Conservation (phyloP, 2,888 invertebrate species). For the Scaptomyza cyrtandrae region DNA sequence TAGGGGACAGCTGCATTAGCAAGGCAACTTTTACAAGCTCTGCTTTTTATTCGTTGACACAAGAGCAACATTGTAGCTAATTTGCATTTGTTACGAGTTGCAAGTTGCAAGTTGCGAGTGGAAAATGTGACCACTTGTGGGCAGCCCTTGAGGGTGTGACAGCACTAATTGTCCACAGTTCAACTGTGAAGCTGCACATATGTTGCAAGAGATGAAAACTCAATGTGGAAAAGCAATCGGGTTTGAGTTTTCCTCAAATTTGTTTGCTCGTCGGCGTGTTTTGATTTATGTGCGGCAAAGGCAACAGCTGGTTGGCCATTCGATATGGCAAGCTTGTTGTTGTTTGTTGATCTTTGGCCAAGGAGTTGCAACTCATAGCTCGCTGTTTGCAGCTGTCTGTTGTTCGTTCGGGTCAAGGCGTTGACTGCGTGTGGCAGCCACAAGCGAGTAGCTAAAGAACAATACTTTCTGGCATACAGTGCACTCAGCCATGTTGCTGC, state of each 20-base stretch:
- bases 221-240: slow-evolving; percentile 27
- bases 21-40: too few species aligned
- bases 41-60: slow-evolving; percentile 10
- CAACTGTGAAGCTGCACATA: slow-evolving; percentile 75
- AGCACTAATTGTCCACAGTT: slow-evolving; percentile 58
- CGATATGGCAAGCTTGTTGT: slow-evolving; percentile 50
- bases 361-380: slow-evolving; percentile 57
- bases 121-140: slow-evolving; percentile 54
- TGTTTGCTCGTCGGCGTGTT: slow-evolving; percentile 62
- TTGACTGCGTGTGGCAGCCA: slow-evolving; percentile 73
- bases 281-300: slow-evolving; percentile 54
- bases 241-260: slow-evolving; percentile 54
- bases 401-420: slow-evolving; percentile 64
- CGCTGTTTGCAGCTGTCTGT: slow-evolving; percentile 43
- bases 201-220: slow-evolving; percentile 36
- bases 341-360: slow-evolving; percentile 57
- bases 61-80: slow-evolving; percentile 27
- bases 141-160: slow-evolving; percentile 50
- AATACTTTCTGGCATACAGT: slow-evolving; percentile 40
- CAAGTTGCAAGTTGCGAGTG: slow-evolving; percentile 24
- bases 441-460: slow-evolving; percentile 56
- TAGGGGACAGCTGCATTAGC: slow-evolving; percentile 34
- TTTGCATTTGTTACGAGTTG: slow-evolving; percentile 41
- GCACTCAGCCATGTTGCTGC: slow-evolving; percentile 51
- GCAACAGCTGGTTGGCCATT: slow-evolving; percentile 74